Percentiles rank a stretch among this genome's conserved stretches.
These are phyloP conservation scores for Petrosia ficiformis DNA, from an alignment of 37 sponge, comb jelly and placozoan genomes.

Conservation along the genomic window DNA sequence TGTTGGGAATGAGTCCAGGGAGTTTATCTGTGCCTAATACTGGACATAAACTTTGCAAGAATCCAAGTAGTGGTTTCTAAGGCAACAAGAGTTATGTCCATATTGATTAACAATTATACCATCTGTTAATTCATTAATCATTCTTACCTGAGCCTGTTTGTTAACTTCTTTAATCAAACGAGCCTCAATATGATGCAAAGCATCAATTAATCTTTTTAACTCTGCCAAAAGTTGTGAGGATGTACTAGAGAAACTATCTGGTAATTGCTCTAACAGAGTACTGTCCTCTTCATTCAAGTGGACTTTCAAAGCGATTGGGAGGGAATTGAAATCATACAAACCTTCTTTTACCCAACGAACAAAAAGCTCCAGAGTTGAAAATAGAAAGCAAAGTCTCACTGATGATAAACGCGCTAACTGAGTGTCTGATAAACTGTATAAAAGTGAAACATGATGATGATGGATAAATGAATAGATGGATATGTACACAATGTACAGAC, in stretches of 20 bases:
- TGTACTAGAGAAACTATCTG: slow-evolving; percentile 7
- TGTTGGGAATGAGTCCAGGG: slow-evolving; percentile 22
- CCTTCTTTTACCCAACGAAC: slow-evolving; percentile 65
- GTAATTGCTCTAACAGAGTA: slow-evolving; percentile 11
- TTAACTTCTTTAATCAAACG: slow-evolving; percentile 19
- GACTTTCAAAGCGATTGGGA: slow-evolving; percentile 60
- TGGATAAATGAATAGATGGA: too few species aligned
- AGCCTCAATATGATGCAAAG: slow-evolving; percentile 30
- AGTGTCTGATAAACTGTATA: background rate
- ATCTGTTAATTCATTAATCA: too few species aligned
- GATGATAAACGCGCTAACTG: slow-evolving; percentile 25
- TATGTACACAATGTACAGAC: too few species aligned
- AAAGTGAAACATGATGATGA: too few species aligned
- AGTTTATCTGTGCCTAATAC: slow-evolving; percentile 30
- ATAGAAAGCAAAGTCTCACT: slow-evolving; percentile 20
- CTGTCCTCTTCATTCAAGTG: slow-evolving; percentile 37
- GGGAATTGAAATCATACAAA: slow-evolving; percentile 58
- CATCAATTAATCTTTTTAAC: slow-evolving; percentile 33
- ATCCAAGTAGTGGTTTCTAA: slow-evolving; percentile 31
- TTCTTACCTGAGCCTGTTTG: slow-evolving; percentile 25
- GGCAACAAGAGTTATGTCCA: too few species aligned
- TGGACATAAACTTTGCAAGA: too few species aligned
- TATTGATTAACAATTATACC: too few species aligned
- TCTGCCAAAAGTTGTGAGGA: slow-evolving; percentile 18
- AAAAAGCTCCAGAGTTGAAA: slow-evolving; percentile 38